Conservation (phyloP, 2,888 invertebrate species). For the Miltochrista miniata region DNA sequence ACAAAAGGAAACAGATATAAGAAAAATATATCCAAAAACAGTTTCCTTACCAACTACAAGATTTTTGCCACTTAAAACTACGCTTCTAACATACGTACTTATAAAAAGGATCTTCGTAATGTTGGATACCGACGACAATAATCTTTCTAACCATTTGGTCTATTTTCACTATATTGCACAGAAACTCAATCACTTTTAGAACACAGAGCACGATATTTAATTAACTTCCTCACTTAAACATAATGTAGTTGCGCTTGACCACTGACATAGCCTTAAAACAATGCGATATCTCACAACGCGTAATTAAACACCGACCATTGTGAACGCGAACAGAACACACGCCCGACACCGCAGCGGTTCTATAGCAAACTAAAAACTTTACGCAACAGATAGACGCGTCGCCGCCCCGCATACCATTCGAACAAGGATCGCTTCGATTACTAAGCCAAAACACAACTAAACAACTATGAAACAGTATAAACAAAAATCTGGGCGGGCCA, state of each 20-base stretch:
- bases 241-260: conserved; percentile 54
- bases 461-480: conserved; percentile 62
- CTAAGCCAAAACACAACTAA: conserved; percentile 63
- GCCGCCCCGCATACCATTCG: conserved; percentile 69
- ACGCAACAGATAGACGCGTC: conserved; percentile 63
- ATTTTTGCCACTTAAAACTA: not conserved
- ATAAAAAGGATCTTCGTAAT: conserved; percentile 78
- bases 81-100: conserved; percentile 54
- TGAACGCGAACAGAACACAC: conserved; percentile 45
- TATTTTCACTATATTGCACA: conserved; percentile 44
- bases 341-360: conserved; percentile 54
- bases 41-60: conserved; percentile 22
- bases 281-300: conserved; percentile 59
- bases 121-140: conserved; percentile 73
- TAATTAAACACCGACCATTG: conserved; percentile 51
- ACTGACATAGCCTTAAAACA: conserved; percentile 55
- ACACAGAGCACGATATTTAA: conserved; percentile 51
- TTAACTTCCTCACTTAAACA: conserved; percentile 57
- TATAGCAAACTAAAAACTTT: conserved; percentile 58
- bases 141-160: conserved; percentile 78
- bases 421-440: conserved; percentile 77
- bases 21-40: conserved; percentile 13
- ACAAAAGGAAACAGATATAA: conserved; percentile 54
- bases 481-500: conserved; percentile 56
- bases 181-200: conserved; percentile 53